Base-by-base conservation (phyloP, 2,888 invertebrate species). In the Saturnia japonica region DNA sequence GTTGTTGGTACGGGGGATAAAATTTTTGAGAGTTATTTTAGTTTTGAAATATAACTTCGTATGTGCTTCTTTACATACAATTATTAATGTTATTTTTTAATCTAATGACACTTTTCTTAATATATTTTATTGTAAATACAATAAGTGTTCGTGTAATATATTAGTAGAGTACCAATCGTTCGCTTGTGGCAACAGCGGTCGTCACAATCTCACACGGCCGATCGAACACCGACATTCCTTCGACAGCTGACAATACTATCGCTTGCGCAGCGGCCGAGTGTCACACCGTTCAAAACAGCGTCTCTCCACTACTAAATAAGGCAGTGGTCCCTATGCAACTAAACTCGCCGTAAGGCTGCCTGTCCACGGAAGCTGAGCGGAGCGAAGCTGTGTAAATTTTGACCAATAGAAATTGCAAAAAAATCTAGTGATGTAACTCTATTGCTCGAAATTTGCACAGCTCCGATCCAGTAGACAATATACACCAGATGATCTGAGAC, bases 181-280 rank as follows among this genome's bases (percentile, higher is more conserved):
- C 68, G 70, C 47, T 70, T 70, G 47, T 66, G 70, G 70, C 70
- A 70, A 54, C 40, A 69, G 51, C 68, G 71, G 68, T 71, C 73
- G 70, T 67, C 70, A 69, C 69, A 72, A 71, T 73, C 72, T 72
- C 62, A 68, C 54, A 67, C 60, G 71, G 71, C 71, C 72, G 76
- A 74, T 79, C 77, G 74, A 71, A 73, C 75, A 76, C 74, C 77
- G 78, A 77, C 78, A 76, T 79, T 75, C 75, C 72, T 77, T 79
- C 75, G 80, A 80, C 80, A 79, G 74, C 80, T 80, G 82, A 82
- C 82, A 83, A 78, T 78, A 77, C 78, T 81, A 81, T 68, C 73
- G 70, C 74, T 67, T 73, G 72, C 75, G 68, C 71, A 64, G 54
- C 70, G 42, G 69, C 70, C 68, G 70, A 71, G 71, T 79, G 80